Conservation (phyloP, 2,888 invertebrate genomes). For the Plusia festucae region DNA sequence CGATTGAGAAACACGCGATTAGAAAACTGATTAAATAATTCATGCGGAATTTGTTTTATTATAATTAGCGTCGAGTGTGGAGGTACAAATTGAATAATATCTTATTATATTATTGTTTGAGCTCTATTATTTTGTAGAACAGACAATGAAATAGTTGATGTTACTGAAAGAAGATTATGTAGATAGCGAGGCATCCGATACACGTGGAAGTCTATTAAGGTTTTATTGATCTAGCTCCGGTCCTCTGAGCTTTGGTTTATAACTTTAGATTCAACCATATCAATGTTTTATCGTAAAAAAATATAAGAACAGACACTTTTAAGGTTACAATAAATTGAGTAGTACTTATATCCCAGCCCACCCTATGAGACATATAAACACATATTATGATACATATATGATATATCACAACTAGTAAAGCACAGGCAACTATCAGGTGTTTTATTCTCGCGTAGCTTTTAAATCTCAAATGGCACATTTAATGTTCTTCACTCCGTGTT, state of each 20-base stretch:
- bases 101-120: neutral
- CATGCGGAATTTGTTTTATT: neutral
- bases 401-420: neutral
- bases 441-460: conserved; percentile 34
- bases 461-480: conserved; percentile 43
- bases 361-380: neutral
- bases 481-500: conserved; percentile 11
- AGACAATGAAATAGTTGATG: neutral
- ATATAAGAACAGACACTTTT: too few species aligned
- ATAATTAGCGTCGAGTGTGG: neutral
- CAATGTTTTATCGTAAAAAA: too few species aligned
- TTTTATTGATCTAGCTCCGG: neutral
- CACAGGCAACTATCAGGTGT: conserved; percentile 27
- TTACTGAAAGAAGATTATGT: neutral
- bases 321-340: too few species aligned
- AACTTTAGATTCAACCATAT: too few species aligned
- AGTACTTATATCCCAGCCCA: neutral
- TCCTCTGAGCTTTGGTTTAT: neutral
- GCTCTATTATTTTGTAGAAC: neutral
- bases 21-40: conserved; percentile 26
- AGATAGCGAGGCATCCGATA: neutral
- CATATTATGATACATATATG: neutral
- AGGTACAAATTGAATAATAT: neutral
- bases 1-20: conserved; percentile 18
- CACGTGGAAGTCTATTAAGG: neutral